Base-by-base conservation (phyloP, 2,113 vertebrate species). In the Syrmaticus mikado region DNA sequence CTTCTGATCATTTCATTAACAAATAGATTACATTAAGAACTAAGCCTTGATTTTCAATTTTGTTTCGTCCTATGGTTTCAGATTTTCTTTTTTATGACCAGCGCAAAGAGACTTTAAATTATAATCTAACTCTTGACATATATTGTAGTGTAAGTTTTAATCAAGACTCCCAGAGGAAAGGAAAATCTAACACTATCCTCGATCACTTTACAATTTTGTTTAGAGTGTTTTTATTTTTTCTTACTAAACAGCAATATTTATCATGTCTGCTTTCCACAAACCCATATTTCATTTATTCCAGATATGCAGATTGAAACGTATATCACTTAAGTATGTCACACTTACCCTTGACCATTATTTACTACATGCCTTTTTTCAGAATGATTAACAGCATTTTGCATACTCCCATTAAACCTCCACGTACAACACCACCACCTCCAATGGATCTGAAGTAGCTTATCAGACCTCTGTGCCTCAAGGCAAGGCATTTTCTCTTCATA, bases 1-100 rank as follows among this genome's bases (percentile, higher is more conserved):
- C 73, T 91, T 96, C 65, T 94, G 96, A 96, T 91, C 68, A 87
- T 93, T 96, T 94, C 79, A 96, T 97, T 96, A 93, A 91, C 95
- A 96, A 96, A 83, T 83, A 97, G 96, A 97, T 96, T 94, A 82
- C 91, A 88, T 89, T 93, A 94, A 91, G 88, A 92, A 78, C 88
- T 85, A 78, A 95, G 70, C 90, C 90, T 92, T 4, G 1, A 84
- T 95, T 97, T 96, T 94, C 90, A 94, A 88, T 94, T 95, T 94
- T 86, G 82, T 57, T 92, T 94, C 57, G 1, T 94, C 90, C 83
- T 71, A 87, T 48, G 65, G 85, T 96, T 82, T 95, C 90, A 88
- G 91, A 66, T 95, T 92, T 94, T 87, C 83, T 93, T 95, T 90
- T 93, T 94, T 93, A 97, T 67, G 81, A 84, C 94, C 72, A 85